phyloP scores from a whole-genome alignment of 2,888 invertebrate genomes.

The Lamellibrachia columna region DNA sequence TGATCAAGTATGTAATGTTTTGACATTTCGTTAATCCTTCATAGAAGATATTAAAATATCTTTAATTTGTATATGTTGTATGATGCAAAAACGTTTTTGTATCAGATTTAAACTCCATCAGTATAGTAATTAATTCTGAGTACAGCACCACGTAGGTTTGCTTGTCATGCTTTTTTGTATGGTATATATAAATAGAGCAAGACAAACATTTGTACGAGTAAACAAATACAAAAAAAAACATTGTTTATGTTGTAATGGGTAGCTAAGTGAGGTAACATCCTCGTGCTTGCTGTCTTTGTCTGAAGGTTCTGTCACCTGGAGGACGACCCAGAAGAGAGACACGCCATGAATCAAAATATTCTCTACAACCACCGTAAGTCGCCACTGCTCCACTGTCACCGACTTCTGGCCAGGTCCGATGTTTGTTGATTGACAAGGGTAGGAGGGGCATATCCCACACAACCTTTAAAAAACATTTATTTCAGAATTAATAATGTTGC shows the following conservation, averaged over 20 bases:
- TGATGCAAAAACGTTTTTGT: background rate
- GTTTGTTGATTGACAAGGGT: background rate
- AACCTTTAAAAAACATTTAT: too few species aligned
- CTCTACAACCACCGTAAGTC: constrained; percentile 41
- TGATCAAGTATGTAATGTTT: constrained; percentile 41
- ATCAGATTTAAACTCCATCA: background rate
- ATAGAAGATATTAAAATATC: too few species aligned
- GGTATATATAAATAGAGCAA: too few species aligned
- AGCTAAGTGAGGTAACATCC: background rate
- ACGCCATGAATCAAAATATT: constrained; percentile 43
- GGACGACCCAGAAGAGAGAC: constrained; percentile 44
- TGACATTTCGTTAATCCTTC: too few species aligned
- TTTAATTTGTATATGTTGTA: background rate
- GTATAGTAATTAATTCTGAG: too few species aligned
- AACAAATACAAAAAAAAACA: too few species aligned
- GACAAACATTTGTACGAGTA: too few species aligned
- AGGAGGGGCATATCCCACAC: background rate
- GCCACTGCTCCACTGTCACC: background rate
- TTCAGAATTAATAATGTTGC: too few species aligned
- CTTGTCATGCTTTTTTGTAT: too few species aligned
- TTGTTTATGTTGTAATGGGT: too few species aligned
- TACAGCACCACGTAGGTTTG: too few species aligned
- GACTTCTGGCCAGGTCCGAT: background rate
- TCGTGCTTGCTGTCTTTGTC: background rate
- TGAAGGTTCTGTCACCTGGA: constrained; percentile 56